Base-by-base conservation (phyloP, 2,797 vertebrate species). In the Danio choprae region DNA sequence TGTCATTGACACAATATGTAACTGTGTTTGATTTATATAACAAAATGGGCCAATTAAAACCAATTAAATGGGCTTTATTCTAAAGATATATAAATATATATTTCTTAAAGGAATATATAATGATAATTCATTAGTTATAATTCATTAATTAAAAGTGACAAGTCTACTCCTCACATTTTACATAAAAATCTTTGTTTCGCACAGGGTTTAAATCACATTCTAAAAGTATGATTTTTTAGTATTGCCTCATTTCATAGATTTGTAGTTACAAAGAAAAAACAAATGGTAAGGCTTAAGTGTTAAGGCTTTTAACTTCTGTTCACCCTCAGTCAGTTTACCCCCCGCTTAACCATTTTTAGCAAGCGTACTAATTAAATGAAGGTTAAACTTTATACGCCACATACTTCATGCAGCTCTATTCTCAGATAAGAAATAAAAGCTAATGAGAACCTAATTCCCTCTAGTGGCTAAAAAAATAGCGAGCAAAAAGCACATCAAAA, bases 401-500 rank as follows among this genome's bases (percentile, higher is more conserved):
- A 69, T 29, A 51, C 36, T 40, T 51, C 50, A 50, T 22, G 29
- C 29, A 53, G 11, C 13, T 29, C 56, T 60, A 20, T 79, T 60
- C n/a, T 60, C 18, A 2, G 44, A 79, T 70, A 70, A 70, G 58
- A 50, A 62, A 16, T 13, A 1, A 13, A 62, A 20, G 58, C 53
- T 59, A 69, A 70, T 51, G 44, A 60, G 18, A 78, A 51, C 22
- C 36, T 59, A 78, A 78, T 69, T 59, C 29, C 56, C 53, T 78
- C 55, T 76, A 69, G 76, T 77, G 36, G 6, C 36, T 60, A 46
- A 60, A 79, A n/a, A 29, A 70, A 51, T 51, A 62, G 44, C 69
- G 29, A 69, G 58, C 65, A 60, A 71, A 69, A 62, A 13, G 46
- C 4, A 70, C 67, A 71, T 79, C 36, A 71, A 63, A 79, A 62